These are phyloP conservation scores for Neolamprologus multifasciatus DNA, from an alignment of 2,797 vertebrate species.

Conservation along the genomic window DNA sequence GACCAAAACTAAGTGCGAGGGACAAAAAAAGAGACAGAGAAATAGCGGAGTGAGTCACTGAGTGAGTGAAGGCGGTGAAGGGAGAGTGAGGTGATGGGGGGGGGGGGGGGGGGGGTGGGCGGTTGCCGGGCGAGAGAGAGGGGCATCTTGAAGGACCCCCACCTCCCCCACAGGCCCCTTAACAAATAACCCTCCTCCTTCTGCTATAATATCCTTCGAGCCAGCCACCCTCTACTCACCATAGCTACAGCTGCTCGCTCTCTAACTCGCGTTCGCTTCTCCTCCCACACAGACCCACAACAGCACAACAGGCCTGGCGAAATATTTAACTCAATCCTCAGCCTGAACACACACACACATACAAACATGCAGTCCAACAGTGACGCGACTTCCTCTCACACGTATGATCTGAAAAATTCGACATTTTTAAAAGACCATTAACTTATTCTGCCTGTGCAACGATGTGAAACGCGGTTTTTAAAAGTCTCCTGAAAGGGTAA, in stretches of 20 bases:
- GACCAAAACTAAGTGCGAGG: constrained; percentile 32
- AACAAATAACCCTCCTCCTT: constrained; percentile 39
- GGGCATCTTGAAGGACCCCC: constrained; percentile 74
- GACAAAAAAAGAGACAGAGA: constrained; percentile 42
- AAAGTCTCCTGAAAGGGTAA: background rate
- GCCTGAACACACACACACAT: constrained; percentile 6
- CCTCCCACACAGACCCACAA: constrained; percentile 71
- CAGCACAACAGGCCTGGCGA: constrained; percentile 53
- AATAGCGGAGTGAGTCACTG: constrained; percentile 56
- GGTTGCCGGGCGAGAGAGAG: constrained; percentile 76
- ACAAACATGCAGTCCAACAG: background rate
- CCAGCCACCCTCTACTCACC: constrained; percentile 71
- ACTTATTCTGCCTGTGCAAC: background rate
- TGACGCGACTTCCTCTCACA: background rate
- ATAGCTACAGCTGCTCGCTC: constrained; percentile 69
- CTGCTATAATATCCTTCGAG: constrained; percentile 65
- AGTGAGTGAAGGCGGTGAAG: constrained; percentile 32
- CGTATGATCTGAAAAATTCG: background rate
- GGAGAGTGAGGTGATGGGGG: background rate
- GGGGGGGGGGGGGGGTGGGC: constrained; percentile 32
- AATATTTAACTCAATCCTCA: constrained; percentile 67
- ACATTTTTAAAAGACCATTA: background rate
- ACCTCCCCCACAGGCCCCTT: constrained; percentile 50
- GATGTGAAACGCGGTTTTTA: background rate
- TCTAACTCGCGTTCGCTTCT: constrained; percentile 54